Conservation (phyloP, 2,797 vertebrate species). For the Sparidentex hasta region DNA sequence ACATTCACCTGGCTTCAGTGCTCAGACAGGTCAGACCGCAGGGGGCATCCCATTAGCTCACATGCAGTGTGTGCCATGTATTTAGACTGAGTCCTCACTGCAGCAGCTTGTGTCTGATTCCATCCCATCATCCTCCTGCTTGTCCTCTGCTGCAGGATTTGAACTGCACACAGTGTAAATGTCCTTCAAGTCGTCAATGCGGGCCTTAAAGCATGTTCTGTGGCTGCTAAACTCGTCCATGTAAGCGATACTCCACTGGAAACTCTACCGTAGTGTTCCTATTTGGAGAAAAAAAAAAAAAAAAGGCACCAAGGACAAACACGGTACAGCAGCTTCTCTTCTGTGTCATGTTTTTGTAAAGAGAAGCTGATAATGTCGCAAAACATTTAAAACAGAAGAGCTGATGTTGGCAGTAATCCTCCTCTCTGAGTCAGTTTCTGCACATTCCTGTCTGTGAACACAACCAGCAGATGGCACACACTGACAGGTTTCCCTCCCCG, state of each 20-base stretch:
- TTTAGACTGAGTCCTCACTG: too few relatives aligned
- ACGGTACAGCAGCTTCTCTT: slow-evolving; percentile 22
- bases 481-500: slow-evolving; percentile 17
- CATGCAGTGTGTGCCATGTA: too few relatives aligned
- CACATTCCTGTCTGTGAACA: slow-evolving; percentile 12
- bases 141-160: slow-evolving; percentile 12
- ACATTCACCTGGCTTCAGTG: too few relatives aligned
- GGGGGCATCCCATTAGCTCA: too few relatives aligned
- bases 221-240: slow-evolving; percentile 44
- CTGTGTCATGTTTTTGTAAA: not conserved
- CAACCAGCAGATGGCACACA: slow-evolving; percentile 73
- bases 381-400: not conserved
- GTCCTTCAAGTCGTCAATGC: slow-evolving; percentile 47
- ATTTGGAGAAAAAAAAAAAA: slow-evolving; percentile 66
- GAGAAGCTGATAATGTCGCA: not conserved
- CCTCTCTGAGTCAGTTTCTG: not conserved
- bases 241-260: slow-evolving; percentile 69
- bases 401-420: not conserved
- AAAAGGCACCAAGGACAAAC: slow-evolving; percentile 65
- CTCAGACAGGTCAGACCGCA: too few relatives aligned
- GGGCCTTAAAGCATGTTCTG: slow-evolving; percentile 46
- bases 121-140: too few relatives aligned
- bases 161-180: slow-evolving; percentile 32
- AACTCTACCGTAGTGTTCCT: slow-evolving; percentile 62
- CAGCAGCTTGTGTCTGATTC: too few relatives aligned